Conservation (phyloP, 2,888 invertebrate genomes). For the Rugalucina vietnamica region DNA sequence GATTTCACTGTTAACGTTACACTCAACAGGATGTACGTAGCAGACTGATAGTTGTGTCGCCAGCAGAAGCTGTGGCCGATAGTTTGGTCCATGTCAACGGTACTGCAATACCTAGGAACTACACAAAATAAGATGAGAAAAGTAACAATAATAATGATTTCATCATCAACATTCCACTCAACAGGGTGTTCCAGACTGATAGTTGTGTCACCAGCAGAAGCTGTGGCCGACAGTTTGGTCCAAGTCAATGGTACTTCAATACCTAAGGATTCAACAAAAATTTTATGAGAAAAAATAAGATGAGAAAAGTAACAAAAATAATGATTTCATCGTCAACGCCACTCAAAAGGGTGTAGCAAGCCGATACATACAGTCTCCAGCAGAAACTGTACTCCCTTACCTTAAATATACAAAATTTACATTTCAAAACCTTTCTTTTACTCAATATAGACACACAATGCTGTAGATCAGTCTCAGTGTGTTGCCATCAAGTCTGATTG, state of each 20-base stretch:
- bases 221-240: constrained; percentile 61
- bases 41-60: constrained; percentile 18
- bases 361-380: too few species aligned
- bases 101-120: constrained; percentile 58
- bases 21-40: constrained; percentile 25
- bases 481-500: too few species aligned
- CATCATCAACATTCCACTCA: constrained; percentile 71
- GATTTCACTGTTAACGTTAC: constrained; percentile 67
- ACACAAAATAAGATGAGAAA: too few species aligned
- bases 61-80: constrained; percentile 27
- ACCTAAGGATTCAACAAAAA: constrained; percentile 44
- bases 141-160: constrained; percentile 81
- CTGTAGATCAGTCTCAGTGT: too few species aligned
- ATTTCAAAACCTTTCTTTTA: too few species aligned
- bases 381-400: too few species aligned
- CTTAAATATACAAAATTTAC: too few species aligned
- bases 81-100: constrained; percentile 46
- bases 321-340: too few species aligned
- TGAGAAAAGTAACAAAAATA: too few species aligned
- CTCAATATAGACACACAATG: too few species aligned
- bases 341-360: too few species aligned
- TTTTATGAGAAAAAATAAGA: too few species aligned
- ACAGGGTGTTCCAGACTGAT: constrained; percentile 54
- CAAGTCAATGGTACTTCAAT: constrained; percentile 58
- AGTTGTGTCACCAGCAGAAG: constrained; percentile 38